Evolutionary conservation across 1,140 invertebrate genomes (phyloP).

Genomic region (Sinella curviseta): DNA sequence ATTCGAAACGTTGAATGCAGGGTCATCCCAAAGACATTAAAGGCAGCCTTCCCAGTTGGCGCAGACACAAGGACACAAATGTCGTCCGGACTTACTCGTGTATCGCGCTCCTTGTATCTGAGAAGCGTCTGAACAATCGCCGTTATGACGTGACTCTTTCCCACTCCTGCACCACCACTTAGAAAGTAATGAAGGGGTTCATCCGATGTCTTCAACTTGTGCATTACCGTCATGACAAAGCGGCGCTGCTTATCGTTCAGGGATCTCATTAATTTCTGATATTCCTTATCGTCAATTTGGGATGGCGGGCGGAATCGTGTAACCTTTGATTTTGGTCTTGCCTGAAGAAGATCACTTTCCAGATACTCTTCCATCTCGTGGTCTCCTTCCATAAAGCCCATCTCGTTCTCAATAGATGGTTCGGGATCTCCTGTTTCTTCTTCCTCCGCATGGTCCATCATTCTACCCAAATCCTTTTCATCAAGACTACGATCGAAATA

Average conservation of each 20-base stretch:
- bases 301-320: neutral
- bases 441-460: conserved; percentile 7
- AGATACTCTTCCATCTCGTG: too few relatives aligned
- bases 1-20: neutral
- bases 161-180: conserved; percentile 32
- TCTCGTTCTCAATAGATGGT: too few relatives aligned
- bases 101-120: neutral
- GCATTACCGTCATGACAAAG: conserved; percentile 14
- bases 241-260: conserved; percentile 33
- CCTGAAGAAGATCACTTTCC: too few relatives aligned
- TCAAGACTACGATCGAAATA: neutral
- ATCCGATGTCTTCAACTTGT: neutral
- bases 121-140: conserved; percentile 31
- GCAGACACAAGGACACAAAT: neutral
- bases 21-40: conserved; percentile 11
- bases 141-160: conserved; percentile 28
- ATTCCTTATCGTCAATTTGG: conserved; percentile 25
- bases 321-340: neutral
- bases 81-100: neutral
- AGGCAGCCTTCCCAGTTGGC: conserved; percentile 13
- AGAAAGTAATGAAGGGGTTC: conserved; percentile 27
- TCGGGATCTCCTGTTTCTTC: neutral
- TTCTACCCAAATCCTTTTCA: neutral
- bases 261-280: neutral
- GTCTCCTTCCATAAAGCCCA: too few relatives aligned